A percentile compares a stretch with the other conserved stretches of the same genome.
phyloP scores from a whole-genome alignment of 2,888 invertebrate genomes.

The Boloria euphrosyne region DNA sequence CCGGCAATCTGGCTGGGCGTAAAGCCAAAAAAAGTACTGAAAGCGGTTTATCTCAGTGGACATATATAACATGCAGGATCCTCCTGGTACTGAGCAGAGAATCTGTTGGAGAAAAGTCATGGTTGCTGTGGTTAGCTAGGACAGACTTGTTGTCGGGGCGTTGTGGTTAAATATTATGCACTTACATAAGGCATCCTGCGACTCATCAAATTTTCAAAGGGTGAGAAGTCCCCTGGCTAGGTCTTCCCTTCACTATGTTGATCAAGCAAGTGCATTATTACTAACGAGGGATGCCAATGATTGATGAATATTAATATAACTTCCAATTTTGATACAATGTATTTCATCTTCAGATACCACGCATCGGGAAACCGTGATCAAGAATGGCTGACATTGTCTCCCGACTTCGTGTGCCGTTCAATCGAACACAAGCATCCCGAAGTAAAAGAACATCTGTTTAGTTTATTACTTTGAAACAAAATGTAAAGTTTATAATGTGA shows the following conservation, averaged over 20 bases:
- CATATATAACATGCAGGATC: too few relatives aligned
- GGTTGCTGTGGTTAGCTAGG: too few relatives aligned
- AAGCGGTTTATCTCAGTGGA: too few relatives aligned
- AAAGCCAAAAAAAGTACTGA: too few relatives aligned
- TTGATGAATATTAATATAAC: neutral
- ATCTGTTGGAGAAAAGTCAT: too few relatives aligned
- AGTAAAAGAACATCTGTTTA: neutral
- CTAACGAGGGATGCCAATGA: neutral
- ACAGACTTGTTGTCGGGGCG: too few relatives aligned
- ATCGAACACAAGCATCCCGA: neutral
- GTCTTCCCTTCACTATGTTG: neutral
- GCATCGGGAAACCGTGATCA: neutral
- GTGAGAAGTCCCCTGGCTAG: neutral
- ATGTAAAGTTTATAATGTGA: neutral
- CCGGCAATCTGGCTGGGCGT: too few relatives aligned
- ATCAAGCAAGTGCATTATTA: neutral
- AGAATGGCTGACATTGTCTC: constrained; percentile 1
- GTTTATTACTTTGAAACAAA: neutral
- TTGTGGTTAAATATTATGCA: too few relatives aligned
- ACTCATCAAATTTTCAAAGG: neutral
- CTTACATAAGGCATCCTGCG: too few relatives aligned
- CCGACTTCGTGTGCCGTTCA: neutral
- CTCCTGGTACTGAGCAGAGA: too few relatives aligned
- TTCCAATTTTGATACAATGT: neutral
- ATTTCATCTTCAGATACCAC: constrained; percentile 1